Base-by-base conservation (phyloP, 1,140 invertebrate species). In the Panagrolaimus sp. region DNA sequence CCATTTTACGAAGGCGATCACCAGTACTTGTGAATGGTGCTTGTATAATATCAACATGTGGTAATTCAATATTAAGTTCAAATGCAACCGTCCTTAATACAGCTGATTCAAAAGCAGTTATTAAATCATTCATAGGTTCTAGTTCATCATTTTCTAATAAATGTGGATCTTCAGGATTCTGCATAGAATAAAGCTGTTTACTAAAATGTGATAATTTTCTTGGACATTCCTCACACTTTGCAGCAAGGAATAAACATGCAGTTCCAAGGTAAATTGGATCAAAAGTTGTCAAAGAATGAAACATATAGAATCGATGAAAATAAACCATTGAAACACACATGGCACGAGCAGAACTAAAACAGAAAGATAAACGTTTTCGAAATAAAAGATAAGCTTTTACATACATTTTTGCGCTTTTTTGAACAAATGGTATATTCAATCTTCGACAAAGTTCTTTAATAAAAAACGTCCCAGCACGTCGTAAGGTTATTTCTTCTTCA, bases 211-310 rank as follows among this genome's bases (percentile, higher is more conserved):
- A 25, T 27, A 57, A 25, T 57, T 27, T 57, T n/a, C 13, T 57
- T 4, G 51, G 51, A 13, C 51, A 57, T 57, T 57, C 51, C 20
- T 57, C 51, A 20, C 51, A 57, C n/a, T 57, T 57, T 57, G 51
- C 51, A 57, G 51, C 51, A 9, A 57, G 20, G 8, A 57, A 16
- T 11, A 57, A 13, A 0, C 20, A 11, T 11, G 51, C 51, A 20
- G 51, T 16, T 13, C 20, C 51, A 20, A 57, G n/a, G n/a, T 57
- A 8, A 2, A 20, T 20, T n/a, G 51, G 16, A 57, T 57, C 16
- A 23, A 23, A 57, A 2, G 51, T 57, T 20, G 14, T 8, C 9
- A 57, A 9, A n/a, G 20, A 25, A 27, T 57, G 51, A 27, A 57
- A 57, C 51, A 57, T 57, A 27, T 57, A 57, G n/a, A 57, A 57